phyloP scores from a whole-genome alignment of 1,140 invertebrate genomes.

The Bursaphelenchus mucronatus region DNA sequence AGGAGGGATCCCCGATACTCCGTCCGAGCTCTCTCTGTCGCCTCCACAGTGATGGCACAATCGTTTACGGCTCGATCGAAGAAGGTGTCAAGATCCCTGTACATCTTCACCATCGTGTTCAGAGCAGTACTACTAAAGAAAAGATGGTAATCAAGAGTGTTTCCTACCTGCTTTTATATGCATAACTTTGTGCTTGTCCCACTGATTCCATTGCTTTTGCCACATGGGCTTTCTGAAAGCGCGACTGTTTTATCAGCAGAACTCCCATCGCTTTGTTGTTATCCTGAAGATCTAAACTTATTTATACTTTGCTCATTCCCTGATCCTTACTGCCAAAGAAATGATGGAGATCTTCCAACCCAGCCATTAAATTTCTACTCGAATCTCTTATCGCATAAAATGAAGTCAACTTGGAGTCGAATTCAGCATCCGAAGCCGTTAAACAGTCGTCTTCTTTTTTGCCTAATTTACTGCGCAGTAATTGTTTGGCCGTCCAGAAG shows the following conservation, averaged over 20 bases:
- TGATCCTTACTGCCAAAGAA: constrained; percentile 72
- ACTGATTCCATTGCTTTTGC: constrained; percentile 87
- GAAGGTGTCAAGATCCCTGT: constrained; percentile 95
- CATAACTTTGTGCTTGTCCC: constrained; percentile 86
- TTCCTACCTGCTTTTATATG: constrained; percentile 69
- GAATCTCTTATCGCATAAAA: constrained; percentile 91
- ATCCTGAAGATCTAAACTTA: constrained; percentile 73
- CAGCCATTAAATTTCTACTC: constrained; percentile 77
- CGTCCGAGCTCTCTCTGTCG: constrained; percentile 90
- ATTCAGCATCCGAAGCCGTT: constrained; percentile 85
- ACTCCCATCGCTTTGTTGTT: constrained; percentile 90
- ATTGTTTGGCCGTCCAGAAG: constrained; percentile 96
- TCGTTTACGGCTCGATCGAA: constrained; percentile 85
- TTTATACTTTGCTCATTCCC: constrained; percentile 32
- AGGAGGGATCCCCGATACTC: constrained; percentile 87
- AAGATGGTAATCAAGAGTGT: constrained; percentile 13
- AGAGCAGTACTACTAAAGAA: constrained; percentile 72
- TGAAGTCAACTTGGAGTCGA: constrained; percentile 89
- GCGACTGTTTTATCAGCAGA: constrained; percentile 89
- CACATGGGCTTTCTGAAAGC: constrained; percentile 77
- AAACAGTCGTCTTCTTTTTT: constrained; percentile 97
- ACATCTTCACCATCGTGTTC: constrained; percentile 78
- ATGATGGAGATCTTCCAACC: constrained; percentile 90
- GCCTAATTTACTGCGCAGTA: constrained; percentile 84
- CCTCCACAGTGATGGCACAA: constrained; percentile 78